Base-by-base conservation (phyloP, 2,113 vertebrate genomes). In the Pygoscelis antarcticus region DNA sequence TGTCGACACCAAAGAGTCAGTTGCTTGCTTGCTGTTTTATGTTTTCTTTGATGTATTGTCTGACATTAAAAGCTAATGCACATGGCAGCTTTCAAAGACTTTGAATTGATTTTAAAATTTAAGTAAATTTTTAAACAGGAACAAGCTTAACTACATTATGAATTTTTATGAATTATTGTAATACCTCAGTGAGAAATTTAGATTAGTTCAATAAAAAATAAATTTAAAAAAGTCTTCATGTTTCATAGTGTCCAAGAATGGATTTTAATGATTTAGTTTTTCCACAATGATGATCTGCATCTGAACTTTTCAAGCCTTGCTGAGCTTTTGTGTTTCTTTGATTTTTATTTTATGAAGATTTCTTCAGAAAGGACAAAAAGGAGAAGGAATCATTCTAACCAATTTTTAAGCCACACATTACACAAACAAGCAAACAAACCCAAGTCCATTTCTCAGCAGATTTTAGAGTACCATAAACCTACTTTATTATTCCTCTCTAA, bases 61-160 rank as follows among this genome's bases (percentile, higher is more conserved):
- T 96, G 77, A 90, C 90, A 94, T 81, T 95, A 96, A 97, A 98
- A 97, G 52, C 84, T 96, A 95, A 96, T 88, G 68, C 11, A 79
- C 52, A 94, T 11, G 36, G 22, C 23, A 90, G 21, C 61, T 95
- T 84, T 91, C 77, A 79, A 93, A 95, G 65, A 78, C 20, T 94
- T 87, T 25, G 58, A 87, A 90, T 40, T 91, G 30, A 96, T 96
- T 97, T 83, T 40, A 95, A 94, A 97, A 90, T 94, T 91, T 87
- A 91, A 95, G 46, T 78, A 89, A 91, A 85, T 77, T 85, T 94
- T 96, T 69, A 52, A 97, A 92, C 19, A 96, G 30, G 29, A 96
- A 51, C 44, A 81, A 58, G 13, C 29, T 74, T 89, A 96, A 82
- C 29, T 88, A 29, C 57, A 74, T 93, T 87, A 91, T 85, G 95